Percentiles rank a stretch among this genome's conserved stretches.
Conservation (phyloP, 1,140 invertebrate genomes). For the Drosophila miranda region DNA sequence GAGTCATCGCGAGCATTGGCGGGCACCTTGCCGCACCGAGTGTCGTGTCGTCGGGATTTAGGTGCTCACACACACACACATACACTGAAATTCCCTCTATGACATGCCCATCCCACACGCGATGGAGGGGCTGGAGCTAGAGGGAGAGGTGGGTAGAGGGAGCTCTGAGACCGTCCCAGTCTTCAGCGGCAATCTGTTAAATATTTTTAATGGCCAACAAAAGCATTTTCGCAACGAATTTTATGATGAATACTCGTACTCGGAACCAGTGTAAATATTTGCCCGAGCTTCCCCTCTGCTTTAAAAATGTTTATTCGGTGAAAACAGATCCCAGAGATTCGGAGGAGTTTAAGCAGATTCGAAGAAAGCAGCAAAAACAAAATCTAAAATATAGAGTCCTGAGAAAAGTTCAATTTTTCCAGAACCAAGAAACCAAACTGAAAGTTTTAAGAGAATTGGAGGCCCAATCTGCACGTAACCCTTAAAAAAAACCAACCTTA, state of each 20-base stretch:
- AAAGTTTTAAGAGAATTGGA: too few relatives aligned
- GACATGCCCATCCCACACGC: constrained; percentile 3
- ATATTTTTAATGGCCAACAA: constrained; percentile 78
- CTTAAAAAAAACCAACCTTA: too few relatives aligned
- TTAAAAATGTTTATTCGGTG: constrained; percentile 23
- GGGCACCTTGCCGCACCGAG: constrained; percentile 38
- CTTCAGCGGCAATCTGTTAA: constrained; percentile 53
- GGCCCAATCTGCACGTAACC: too few relatives aligned
- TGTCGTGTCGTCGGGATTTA: constrained; percentile 48
- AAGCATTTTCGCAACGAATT: constrained; percentile 68
- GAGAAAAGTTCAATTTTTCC: too few relatives aligned
- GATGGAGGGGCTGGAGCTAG: background rate
- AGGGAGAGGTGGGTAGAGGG: background rate
- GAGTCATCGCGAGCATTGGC: constrained; percentile 70
- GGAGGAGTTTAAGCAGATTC: background rate
- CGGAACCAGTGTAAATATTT: constrained; percentile 31
- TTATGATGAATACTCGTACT: constrained; percentile 57
- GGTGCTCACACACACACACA: constrained; percentile 52
- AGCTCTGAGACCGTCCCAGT: constrained; percentile 15
- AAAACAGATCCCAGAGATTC: background rate
- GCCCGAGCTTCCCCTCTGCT: constrained; percentile 3
- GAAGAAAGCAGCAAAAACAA: too few relatives aligned
- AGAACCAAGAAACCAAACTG: background rate
- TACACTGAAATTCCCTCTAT: background rate
- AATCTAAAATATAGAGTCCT: too few relatives aligned